Evolutionary conservation across 2,888 invertebrate genomes (phyloP).

Genomic region (Diaprepes abbreviatus): DNA sequence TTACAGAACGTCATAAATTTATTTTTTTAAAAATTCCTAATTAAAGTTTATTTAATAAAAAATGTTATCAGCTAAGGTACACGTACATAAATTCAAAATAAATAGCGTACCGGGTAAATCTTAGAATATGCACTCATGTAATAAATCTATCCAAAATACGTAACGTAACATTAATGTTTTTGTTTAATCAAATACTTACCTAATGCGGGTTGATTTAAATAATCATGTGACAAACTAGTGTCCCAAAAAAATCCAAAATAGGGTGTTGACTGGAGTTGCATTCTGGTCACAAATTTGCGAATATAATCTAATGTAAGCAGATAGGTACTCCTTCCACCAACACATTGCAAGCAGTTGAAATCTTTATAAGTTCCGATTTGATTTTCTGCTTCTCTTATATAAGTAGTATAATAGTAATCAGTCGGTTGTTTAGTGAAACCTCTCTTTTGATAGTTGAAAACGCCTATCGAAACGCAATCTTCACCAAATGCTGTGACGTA

Average conservation of each 20-base stretch:
- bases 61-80: too few relatives aligned
- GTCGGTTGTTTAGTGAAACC: constrained; percentile 87
- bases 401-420: constrained; percentile 86
- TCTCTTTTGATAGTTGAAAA: constrained; percentile 83
- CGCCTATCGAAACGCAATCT: constrained; percentile 83
- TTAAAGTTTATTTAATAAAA: too few relatives aligned
- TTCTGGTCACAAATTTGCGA: constrained; percentile 73
- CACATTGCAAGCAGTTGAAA: constrained; percentile 78
- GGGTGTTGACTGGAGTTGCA: constrained; percentile 72
- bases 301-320: constrained; percentile 81
- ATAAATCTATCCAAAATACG: constrained; percentile 85
- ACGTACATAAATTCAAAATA: too few relatives aligned
- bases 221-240: constrained; percentile 87
- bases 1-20: too few relatives aligned
- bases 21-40: too few relatives aligned
- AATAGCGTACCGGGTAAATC: too few relatives aligned
- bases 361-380: constrained; percentile 76
- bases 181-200: constrained; percentile 71
- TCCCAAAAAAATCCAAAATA: constrained; percentile 91
- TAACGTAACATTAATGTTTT: too few relatives aligned
- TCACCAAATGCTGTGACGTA: constrained; percentile 83
- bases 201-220: constrained; percentile 81
- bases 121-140: too few relatives aligned
- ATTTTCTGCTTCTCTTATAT: constrained; percentile 77
- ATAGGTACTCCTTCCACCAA: constrained; percentile 78